phyloP scores from a whole-genome alignment of 2,797 vertebrate genomes.

The Rhinatrema bivittatum region DNA sequence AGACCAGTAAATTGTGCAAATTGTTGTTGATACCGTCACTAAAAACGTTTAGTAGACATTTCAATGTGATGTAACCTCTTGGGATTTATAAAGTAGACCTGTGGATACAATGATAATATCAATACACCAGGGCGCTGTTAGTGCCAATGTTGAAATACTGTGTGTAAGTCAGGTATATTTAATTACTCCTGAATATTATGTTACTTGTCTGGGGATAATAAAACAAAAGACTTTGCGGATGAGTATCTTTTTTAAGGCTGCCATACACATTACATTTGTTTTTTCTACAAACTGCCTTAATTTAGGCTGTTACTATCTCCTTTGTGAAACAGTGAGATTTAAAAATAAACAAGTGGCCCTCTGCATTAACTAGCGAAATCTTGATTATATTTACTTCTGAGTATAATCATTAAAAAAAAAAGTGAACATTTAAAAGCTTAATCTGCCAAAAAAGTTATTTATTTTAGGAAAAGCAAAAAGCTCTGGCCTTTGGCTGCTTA shows the following conservation, averaged over 20 bases:
- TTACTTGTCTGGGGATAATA: no score
- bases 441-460: constrained; percentile 41
- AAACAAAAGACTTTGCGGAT: constrained; percentile 30
- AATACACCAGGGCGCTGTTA: constrained; percentile 19
- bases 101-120: constrained; percentile 35
- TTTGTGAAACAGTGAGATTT: no score
- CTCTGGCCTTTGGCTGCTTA: constrained; percentile 27
- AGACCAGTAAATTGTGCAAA: no score
- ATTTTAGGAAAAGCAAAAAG: constrained; percentile 26
- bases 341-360: no score
- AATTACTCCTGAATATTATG: constrained; percentile 26
- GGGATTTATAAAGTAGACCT: constrained; percentile 36
- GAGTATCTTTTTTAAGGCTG: constrained; percentile 17
- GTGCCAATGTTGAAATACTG: constrained; percentile 27
- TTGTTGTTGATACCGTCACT: no score
- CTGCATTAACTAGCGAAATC: constrained; percentile 24
- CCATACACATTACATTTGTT: constrained; percentile 12
- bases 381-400: constrained; percentile 33
- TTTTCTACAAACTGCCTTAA: constrained; percentile 17
- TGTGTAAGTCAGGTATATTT: constrained; percentile 14
- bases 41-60: no score
- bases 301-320: not conserved
- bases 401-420: constrained; percentile 25
- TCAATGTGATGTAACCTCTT: constrained; percentile 34
- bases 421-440: constrained; percentile 36